These are phyloP conservation scores for Drosophila ironensis DNA, from an alignment of 1,140 invertebrate genomes.

Conservation along the genomic window DNA sequence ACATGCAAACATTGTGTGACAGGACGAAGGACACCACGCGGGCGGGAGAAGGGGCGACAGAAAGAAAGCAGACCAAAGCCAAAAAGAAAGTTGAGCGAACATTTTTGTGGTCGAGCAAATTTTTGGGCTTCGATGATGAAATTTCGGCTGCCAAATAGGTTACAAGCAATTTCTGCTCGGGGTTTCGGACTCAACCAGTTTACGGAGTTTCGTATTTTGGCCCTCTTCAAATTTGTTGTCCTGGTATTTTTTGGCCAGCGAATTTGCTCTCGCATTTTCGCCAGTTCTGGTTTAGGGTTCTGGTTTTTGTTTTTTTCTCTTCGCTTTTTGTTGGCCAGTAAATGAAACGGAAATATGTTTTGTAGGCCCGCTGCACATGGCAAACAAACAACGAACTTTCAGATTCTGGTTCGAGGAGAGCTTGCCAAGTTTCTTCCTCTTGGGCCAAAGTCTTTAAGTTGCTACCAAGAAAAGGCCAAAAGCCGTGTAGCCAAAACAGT, in stretches of 20 bases:
- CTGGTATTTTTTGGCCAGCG: constrained; percentile 60
- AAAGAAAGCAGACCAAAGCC: constrained; percentile 43
- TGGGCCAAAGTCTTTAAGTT: constrained; percentile 38
- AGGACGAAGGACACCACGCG: constrained; percentile 22
- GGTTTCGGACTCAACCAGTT: constrained; percentile 62
- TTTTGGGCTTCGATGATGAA: constrained; percentile 79
- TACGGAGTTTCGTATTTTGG: constrained; percentile 58
- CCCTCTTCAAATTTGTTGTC: constrained; percentile 33
- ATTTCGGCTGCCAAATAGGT: constrained; percentile 78
- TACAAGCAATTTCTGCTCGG: constrained; percentile 75
- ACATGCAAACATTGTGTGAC: constrained; percentile 44
- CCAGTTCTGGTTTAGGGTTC: constrained; percentile 2
- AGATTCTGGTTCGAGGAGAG: neutral
- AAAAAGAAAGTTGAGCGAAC: constrained; percentile 72
- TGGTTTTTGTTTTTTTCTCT: no score
- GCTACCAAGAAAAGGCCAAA: constrained; percentile 10
- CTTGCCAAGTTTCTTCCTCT: constrained; percentile 36
- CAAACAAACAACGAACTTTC: constrained; percentile 29
- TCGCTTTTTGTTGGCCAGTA: constrained; percentile 60
- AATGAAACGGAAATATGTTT: constrained; percentile 80
- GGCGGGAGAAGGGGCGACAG: neutral
- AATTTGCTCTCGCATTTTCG: constrained; percentile 44
- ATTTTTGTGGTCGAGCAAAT: constrained; percentile 78
- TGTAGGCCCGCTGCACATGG: constrained; percentile 63
- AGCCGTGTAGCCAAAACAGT: constrained; percentile 17